Base-by-base conservation (phyloP, 2,888 invertebrate species). In the Dendrolimus pini region DNA sequence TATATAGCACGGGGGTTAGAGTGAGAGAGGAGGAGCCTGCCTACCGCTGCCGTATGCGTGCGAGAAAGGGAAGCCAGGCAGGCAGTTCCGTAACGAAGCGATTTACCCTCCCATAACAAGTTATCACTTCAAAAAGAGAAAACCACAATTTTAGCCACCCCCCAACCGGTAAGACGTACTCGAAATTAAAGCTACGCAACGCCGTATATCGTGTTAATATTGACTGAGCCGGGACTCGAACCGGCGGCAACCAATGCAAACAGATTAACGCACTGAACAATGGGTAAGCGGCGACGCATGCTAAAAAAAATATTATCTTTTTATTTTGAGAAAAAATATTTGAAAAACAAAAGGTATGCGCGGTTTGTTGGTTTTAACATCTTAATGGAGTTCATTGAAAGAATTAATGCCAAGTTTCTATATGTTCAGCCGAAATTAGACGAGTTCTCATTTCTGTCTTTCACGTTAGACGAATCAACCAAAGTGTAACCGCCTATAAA, bases 141-240 rank as follows among this genome's bases (percentile, higher is more conserved):
- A 30, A 30, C 0, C 47, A 47, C 13, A 10, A 54, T 54, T 54
- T 54, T 54, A 18, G 54, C 9, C 14, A 54, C 54, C 54, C 7
- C 52, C 41, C 41, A 42, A 14, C 41, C 41, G 7, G 52, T 41
- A 30, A 56, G 41, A 47, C 30, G 30, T 47, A 47, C 47, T 47
- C 52, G 9, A 12, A 53, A 55, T 52, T 55, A 58, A 55, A 53
- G 12, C 10, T 41, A 52, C 30, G 41, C 30, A 12, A 53, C 53
- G 56, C 52, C 30, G 53, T 66, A 62, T 63, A 66, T 66, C 67
- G 63, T 58, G 57, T 70, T 64, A 75, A 76, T 80, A 72, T 80
- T 80, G 72, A 79, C 77, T 59, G 62, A 66, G 67, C 53, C 69
- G 67, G 65, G 68, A 65, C 62, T 69, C 67, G 69, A 72, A 72